A percentile compares a stretch with the other conserved stretches of the same genome.
Conservation (phyloP, 2,797 vertebrate genomes). For the Champsocephalus esox region DNA sequence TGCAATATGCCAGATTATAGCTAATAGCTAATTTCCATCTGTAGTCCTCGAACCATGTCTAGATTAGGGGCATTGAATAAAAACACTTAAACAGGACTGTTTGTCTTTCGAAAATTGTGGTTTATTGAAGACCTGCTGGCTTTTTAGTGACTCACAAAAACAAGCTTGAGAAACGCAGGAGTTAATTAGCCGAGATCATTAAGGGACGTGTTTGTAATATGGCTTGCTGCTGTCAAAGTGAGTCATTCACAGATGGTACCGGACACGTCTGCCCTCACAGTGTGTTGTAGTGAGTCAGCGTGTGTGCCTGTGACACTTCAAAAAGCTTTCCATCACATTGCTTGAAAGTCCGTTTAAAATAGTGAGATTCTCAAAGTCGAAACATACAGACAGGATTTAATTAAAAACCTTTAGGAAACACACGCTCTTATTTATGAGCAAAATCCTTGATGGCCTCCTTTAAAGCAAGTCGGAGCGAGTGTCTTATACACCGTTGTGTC, state of each 20-base stretch:
- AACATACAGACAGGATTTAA: too few relatives aligned
- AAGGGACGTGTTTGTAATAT: constrained; percentile 35
- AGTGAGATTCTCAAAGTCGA: background rate
- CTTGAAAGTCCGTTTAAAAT: background rate
- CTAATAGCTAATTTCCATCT: too few relatives aligned
- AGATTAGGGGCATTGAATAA: background rate
- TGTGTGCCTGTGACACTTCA: constrained; percentile 34
- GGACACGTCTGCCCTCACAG: constrained; percentile 37
- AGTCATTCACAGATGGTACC: constrained; percentile 65
- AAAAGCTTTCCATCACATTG: constrained; percentile 31
- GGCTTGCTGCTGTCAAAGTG: constrained; percentile 42
- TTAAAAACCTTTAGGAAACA: background rate
- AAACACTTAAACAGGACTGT: background rate
- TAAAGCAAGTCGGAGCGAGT: constrained; percentile 24
- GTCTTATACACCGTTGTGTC: constrained; percentile 19
- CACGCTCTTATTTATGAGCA: background rate
- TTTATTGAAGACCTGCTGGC: constrained; percentile 3
- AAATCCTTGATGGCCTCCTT: background rate
- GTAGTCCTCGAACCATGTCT: background rate
- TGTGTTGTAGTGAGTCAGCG: constrained; percentile 38
- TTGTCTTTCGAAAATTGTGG: background rate
- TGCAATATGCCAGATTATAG: too few relatives aligned
- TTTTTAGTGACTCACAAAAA: constrained; percentile 16
- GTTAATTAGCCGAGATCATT: constrained; percentile 12
- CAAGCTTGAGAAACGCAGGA: constrained; percentile 16